Percentiles rank a stretch among this genome's conserved stretches.
Evolutionary conservation across 2,113 vertebrate species (phyloP).

Genomic region (Synchiropus splendidus): DNA sequence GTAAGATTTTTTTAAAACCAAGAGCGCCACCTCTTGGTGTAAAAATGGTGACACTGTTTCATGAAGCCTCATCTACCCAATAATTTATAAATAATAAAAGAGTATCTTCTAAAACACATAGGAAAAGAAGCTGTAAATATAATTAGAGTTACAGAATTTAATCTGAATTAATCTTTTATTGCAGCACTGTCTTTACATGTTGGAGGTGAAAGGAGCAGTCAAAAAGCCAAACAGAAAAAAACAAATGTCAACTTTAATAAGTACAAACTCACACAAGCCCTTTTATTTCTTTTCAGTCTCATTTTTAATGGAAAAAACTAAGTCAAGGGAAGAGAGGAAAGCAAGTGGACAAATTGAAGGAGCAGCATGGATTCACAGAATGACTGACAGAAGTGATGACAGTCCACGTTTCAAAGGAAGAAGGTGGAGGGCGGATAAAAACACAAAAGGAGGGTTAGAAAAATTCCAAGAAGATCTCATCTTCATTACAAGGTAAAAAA

Average conservation of each 20-base stretch:
- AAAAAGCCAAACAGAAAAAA: not conserved
- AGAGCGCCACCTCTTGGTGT: too few relatives aligned
- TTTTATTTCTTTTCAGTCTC: slow-evolving; percentile 54
- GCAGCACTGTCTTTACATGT: too few relatives aligned
- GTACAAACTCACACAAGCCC: slow-evolving; percentile 15
- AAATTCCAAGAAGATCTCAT: slow-evolving; percentile 50
- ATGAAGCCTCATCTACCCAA: too few relatives aligned
- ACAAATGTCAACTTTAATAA: not conserved
- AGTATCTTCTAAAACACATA: too few relatives aligned
- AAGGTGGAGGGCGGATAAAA: too few relatives aligned
- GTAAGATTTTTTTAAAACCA: too few relatives aligned
- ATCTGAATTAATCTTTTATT: too few relatives aligned
- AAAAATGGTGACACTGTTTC: too few relatives aligned
- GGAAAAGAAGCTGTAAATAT: too few relatives aligned
- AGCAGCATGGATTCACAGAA: slow-evolving; percentile 60
- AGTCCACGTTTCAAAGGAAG: slow-evolving; percentile 17
- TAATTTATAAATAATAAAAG: too few relatives aligned
- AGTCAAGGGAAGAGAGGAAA: slow-evolving; percentile 52
- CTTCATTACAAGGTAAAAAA: slow-evolving; percentile 54
- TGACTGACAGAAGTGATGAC: slow-evolving; percentile 53
- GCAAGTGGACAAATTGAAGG: too few relatives aligned
- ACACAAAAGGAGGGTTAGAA: slow-evolving; percentile 18
- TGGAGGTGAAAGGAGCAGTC: slow-evolving; percentile 1
- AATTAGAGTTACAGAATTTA: too few relatives aligned
- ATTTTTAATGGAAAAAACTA: slow-evolving; percentile 67